Evolutionary conservation across 2,888 invertebrate species (phyloP), one percentile per base, ranked within the genome.

Genomic region (Amblyjoppa fuscipennis): DNA sequence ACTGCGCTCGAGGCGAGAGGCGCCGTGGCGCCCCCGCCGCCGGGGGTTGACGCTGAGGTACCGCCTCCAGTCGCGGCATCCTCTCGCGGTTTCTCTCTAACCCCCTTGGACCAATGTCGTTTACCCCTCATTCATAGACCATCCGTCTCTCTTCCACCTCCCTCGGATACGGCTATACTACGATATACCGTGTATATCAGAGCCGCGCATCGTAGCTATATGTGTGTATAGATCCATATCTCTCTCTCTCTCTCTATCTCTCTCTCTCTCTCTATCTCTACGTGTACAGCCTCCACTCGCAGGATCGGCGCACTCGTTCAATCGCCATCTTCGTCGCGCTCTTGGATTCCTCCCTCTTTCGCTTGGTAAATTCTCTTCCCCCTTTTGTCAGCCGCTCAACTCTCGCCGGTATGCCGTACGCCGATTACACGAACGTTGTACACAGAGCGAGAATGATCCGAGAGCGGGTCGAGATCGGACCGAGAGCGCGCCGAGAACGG

Each of bases 1-100:
- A 94, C 94, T 94, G 93, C 91, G 94, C 94, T 94, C 90, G 91
- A 90, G 94, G 93, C 94, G 85, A 92, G 91, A 92, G 90, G 92
- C 92, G 91, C 92, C 91, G 90, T 82, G 86, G 87, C 88, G 89
- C 88, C 88, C 88, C 87, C 87, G 85, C 86, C 89, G 88, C 91
- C 89, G 88, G 90, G 92, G 91, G 91, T 91, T 91, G 92, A 92
- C 92, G 80, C 90, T 91, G 92, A 92, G 92, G 93, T 93, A 92
- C 93, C 93, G 93, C 93, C 93, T 93, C 93, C 91, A 93, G 93
- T 92, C 91, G 91, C 92, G 90, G 87, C 90, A 91, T 77, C 90
- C 71, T 38, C 68, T 66, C 41, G 41, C 66, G 38, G 69, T 16
- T 25, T 20, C 49, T 75, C 70, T 81, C 69, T 56, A 69, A 78